Conservation (phyloP, 2,797 vertebrate species). For the Acomys russatus region DNA sequence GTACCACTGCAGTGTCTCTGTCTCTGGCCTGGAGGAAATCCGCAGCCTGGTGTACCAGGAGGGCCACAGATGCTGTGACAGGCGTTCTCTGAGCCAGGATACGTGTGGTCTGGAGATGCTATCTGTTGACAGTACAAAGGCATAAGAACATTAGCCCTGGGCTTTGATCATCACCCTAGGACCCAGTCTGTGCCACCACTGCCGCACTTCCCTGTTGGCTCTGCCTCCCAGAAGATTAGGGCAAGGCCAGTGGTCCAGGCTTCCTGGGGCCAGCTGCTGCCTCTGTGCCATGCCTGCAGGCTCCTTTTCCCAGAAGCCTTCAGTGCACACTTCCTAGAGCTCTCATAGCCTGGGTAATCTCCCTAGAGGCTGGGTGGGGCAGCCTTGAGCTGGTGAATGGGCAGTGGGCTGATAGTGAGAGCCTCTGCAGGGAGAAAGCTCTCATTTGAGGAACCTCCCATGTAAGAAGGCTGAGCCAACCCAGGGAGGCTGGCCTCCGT, state of each 20-base stretch:
- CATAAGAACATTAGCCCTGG: background rate
- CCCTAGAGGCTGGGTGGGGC: background rate
- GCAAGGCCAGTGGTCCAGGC: background rate
- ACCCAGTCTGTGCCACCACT: background rate
- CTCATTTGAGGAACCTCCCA: background rate
- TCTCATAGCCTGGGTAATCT: background rate
- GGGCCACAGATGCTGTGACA: background rate
- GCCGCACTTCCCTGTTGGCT: background rate
- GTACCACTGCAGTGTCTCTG: background rate
- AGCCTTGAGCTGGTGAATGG: background rate
- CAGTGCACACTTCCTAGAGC: background rate
- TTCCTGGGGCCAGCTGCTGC: background rate
- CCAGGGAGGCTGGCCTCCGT: slow-evolving; percentile 36
- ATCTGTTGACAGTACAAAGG: background rate
- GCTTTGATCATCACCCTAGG: background rate
- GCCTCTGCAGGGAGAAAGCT: background rate
- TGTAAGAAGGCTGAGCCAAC: background rate
- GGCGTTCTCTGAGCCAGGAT: background rate
- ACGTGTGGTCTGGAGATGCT: background rate
- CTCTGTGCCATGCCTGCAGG: background rate
- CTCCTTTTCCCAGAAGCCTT: background rate
- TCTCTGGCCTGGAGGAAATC: background rate
- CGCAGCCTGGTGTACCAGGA: background rate
- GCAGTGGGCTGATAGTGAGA: background rate
- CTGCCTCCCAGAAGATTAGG: background rate